Evolutionary conservation across 2,888 invertebrate species (phyloP).

Genomic region (Caenorhabditis angaria): DNA sequence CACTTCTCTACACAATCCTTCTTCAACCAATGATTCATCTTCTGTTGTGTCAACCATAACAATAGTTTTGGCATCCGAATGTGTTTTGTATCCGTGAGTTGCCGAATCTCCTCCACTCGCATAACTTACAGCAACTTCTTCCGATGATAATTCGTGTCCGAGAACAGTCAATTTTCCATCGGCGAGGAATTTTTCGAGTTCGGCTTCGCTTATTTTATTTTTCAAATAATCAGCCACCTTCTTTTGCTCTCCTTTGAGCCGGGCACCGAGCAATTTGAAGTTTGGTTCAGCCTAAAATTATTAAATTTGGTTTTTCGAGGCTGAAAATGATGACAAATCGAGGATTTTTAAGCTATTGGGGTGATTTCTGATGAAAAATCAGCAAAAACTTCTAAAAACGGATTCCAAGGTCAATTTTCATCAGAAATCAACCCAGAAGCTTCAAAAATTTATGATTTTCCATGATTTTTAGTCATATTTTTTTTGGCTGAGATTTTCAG

Average conservation of each 20-base stretch:
- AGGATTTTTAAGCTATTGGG: too few relatives aligned
- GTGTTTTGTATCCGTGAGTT: constrained; percentile 45
- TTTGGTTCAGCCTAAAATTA: constrained; percentile 84
- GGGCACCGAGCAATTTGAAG: constrained; percentile 87
- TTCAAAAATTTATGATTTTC: too few relatives aligned
- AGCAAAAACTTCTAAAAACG: too few relatives aligned
- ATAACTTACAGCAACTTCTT: constrained; percentile 79
- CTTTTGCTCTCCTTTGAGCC: constrained; percentile 90
- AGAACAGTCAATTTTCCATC: constrained; percentile 79
- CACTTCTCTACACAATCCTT: constrained; percentile 93
- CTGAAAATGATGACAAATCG: too few relatives aligned
- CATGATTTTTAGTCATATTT: too few relatives aligned
- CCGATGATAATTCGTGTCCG: constrained; percentile 79
- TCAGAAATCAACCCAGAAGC: too few relatives aligned
- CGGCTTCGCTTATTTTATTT: constrained; percentile 79
- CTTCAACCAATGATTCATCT: constrained; percentile 88
- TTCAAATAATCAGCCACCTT: constrained; percentile 85
- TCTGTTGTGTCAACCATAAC: constrained; percentile 89
- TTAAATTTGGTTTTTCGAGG: not conserved
- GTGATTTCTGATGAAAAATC: too few relatives aligned
- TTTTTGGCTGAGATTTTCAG: too few relatives aligned
- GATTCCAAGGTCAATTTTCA: too few relatives aligned
- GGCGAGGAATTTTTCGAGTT: constrained; percentile 82
- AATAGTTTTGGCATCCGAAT: constrained; percentile 77
- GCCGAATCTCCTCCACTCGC: constrained; percentile 31